phyloP scores from a whole-genome alignment of 2,888 invertebrate genomes.

The Ptilodon capucinus region DNA sequence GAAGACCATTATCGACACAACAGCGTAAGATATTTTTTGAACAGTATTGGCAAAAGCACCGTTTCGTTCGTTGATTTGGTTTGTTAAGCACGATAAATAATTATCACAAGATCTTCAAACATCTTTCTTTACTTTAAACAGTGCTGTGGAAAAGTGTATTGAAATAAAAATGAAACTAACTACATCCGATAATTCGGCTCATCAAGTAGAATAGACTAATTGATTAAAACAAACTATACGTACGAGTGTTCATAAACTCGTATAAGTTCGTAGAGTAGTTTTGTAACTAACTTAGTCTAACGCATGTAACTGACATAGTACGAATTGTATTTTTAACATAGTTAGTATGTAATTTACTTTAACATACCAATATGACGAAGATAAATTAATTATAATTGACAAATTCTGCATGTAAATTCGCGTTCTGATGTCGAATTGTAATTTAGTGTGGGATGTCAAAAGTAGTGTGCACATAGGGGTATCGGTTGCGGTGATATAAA shows the following conservation, averaged over 20 bases:
- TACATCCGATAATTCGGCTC: background rate
- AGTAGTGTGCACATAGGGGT: conserved; percentile 51
- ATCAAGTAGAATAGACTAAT: conserved; percentile 15
- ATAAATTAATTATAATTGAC: background rate
- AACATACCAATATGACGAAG: background rate
- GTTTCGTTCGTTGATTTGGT: conserved; percentile 14
- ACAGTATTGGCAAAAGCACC: conserved; percentile 15
- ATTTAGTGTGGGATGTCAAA: conserved; percentile 29
- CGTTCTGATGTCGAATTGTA: conserved; percentile 11
- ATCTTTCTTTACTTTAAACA: background rate
- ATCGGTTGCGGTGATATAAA: conserved; percentile 59
- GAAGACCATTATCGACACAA: conserved; percentile 15
- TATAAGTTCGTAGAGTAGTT: conserved; percentile 15
- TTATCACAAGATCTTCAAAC: background rate
- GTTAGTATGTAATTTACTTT: conserved; percentile 4
- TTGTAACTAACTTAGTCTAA: conserved; percentile 39
- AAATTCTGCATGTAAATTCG: conserved; percentile 43
- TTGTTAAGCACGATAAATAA: conserved; percentile 13
- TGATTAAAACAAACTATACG: background rate
- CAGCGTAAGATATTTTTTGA: conserved; percentile 24
- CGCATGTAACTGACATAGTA: conserved; percentile 25
- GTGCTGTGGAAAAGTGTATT: background rate
- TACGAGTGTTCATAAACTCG: conserved; percentile 7
- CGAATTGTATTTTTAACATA: conserved; percentile 5
- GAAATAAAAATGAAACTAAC: background rate